Base-by-base conservation (phyloP, 2,113 vertebrate species). In the Bubo blakistoni region DNA sequence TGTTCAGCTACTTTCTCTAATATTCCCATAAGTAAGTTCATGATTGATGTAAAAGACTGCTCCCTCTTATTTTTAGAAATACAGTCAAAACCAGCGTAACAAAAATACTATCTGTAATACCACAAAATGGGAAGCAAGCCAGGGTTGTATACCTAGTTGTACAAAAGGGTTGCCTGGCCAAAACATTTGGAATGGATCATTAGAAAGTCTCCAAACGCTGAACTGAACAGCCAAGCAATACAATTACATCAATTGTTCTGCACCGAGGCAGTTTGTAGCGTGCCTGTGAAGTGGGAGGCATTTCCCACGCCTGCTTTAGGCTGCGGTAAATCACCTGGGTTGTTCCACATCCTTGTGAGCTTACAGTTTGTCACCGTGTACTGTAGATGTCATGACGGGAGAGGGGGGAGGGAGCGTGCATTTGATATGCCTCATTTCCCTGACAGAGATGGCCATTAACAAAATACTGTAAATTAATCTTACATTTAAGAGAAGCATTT, bases 281-380 rank as follows among this genome's bases (percentile, higher is more conserved):
- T 19, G 93, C 40, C 88, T 84, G 77, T 20, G 95, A 81, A 61
- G 65, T 9, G 61, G 92, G 90, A 88, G 88, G 83, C 88, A 57
- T 90, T 97, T 96, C 95, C 92, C 96, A 97, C 52, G 86, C 88
- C 74, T 55, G 88, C 91, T 76, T 36, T 8, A 74, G 90, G 90
- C 94, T 44, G 77, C 57, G 25, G 80, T 97, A 94, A 95, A 96
- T 96, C 92, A 95, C 88, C 95, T 49, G 59, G 2, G 20, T 19
- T 55, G 6, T 52, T 20, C 67, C 80, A 17, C 10, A 32, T 7
- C 51, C 59, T 20, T 12, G 8, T 8, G 13, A 73, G 88, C 62
- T 80, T 63, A 59, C 83, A 18, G 93, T 61, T 70, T 42, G 59
- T 46, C 77, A 44, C 87, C 7, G 17, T 2, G 71, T n/a, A 58